Evolutionary conservation across 2,797 vertebrate species (phyloP).

Genomic region (Rhinatrema bivittatum): DNA sequence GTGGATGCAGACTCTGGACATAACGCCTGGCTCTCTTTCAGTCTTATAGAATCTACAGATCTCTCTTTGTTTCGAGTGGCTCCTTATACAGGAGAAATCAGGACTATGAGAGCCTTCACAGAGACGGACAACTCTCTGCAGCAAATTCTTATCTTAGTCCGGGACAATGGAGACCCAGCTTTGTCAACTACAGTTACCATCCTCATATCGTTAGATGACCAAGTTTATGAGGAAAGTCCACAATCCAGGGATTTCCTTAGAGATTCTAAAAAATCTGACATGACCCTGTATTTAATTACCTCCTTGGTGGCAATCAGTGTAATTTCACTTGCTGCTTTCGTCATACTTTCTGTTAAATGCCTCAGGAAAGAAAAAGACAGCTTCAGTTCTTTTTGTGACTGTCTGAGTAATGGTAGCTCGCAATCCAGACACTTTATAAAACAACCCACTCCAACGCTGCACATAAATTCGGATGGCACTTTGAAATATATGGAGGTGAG

Average conservation of each 20-base stretch:
- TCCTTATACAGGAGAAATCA: constrained; percentile 75
- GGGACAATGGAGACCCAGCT: constrained; percentile 75
- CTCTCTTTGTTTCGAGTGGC: constrained; percentile 76
- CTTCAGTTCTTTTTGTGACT: constrained; percentile 50
- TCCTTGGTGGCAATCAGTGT: constrained; percentile 77
- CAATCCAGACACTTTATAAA: constrained; percentile 71
- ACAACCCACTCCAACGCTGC: constrained; percentile 75
- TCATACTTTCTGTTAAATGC: constrained; percentile 75
- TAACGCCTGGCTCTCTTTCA: constrained; percentile 90
- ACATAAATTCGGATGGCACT: constrained; percentile 71
- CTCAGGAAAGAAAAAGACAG: constrained; percentile 49
- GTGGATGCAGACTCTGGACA: constrained; percentile 88
- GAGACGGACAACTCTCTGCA: constrained; percentile 62
- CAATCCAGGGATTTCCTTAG: constrained; percentile 61
- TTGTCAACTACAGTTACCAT: constrained; percentile 75
- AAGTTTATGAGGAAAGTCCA: constrained; percentile 40
- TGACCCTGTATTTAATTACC: constrained; percentile 91
- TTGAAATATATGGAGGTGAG: constrained; percentile 76
- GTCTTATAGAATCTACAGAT: constrained; percentile 70
- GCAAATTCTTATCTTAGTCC: constrained; percentile 75
- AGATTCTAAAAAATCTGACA: constrained; percentile 60
- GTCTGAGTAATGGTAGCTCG: constrained; percentile 36
- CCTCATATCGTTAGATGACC: constrained; percentile 73
- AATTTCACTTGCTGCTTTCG: constrained; percentile 77
- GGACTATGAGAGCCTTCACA: constrained; percentile 64